These are phyloP conservation scores for Sicus ferrugineus DNA, from an alignment of 2,888 invertebrate species.

Conservation along the genomic window DNA sequence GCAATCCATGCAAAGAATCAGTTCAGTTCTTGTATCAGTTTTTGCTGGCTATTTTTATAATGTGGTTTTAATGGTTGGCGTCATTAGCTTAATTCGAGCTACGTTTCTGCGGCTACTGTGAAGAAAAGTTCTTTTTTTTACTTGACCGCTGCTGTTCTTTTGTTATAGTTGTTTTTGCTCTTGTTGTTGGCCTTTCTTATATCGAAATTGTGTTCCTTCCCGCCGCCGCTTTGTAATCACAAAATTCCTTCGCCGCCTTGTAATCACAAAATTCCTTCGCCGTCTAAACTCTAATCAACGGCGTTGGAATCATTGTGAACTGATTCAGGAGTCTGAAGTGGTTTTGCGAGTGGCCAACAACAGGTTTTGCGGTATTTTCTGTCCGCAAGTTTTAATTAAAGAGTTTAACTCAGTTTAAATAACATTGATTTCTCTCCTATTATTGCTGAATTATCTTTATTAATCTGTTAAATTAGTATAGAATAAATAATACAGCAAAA, in stretches of 20 bases:
- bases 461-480: too few relatives aligned
- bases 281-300: neutral
- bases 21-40: neutral
- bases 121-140: neutral
- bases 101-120: constrained; percentile 15
- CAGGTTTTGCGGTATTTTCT: too few relatives aligned
- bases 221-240: neutral
- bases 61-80: constrained; percentile 13
- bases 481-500: too few relatives aligned
- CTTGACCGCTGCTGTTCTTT: neutral
- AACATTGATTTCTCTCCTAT: too few relatives aligned
- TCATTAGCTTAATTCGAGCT: constrained; percentile 21
- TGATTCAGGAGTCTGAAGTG: too few relatives aligned
- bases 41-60: neutral
- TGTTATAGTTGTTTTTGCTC: neutral
- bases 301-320: neutral
- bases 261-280: neutral
- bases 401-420: too few relatives aligned
- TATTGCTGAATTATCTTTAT: too few relatives aligned
- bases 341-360: too few relatives aligned
- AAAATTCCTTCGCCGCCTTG: neutral
- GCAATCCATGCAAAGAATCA: constrained; percentile 2
- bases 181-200: constrained; percentile 4
- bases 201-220: neutral
- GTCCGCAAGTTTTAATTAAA: too few relatives aligned